Base-by-base conservation (phyloP, 2,113 vertebrate genomes). In the Psittacus erithacus region DNA sequence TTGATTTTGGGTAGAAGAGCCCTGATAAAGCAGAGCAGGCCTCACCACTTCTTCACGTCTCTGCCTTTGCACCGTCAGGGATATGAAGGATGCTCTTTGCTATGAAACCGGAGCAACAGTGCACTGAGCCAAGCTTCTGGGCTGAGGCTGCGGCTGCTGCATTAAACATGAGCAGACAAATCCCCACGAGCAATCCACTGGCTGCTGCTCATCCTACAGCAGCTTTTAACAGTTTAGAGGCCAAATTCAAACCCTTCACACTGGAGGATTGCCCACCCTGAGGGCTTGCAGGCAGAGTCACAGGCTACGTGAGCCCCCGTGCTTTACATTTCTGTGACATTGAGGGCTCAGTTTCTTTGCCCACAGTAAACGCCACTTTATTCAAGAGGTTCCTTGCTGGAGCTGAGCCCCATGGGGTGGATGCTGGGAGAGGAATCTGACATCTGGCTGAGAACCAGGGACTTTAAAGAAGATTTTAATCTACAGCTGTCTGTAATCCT, bases 401-500 rank as follows among this genome's bases (percentile, higher is more conserved):
- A 90, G 82, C 88, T 85, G 85, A 92, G 88, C 78, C 79, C 90
- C 9, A 5, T 77, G 0, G 59, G 22, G 24, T 53, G 76, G 49
- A 80, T 67, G 88, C 88, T 85, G 6, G 1, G 41, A 77, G 71
- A 35, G 88, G 86, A 92, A 88, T 85, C 68, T 88, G 88, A 74
- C 90, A 81, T 83, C 94, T 97, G 94, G 88, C 92, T 80, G 6
- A 62, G 59, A 86, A 68, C 86, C 91, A 92, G 80, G 76, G 90
- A 90, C 75, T 93, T 83, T 70, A 93, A 73, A 94, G 93, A 88
- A 90, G 92, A 90, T 96, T 95, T 95, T 80, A 6, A 14, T 86
- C 86, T 95, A 88, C 93, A 94, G 92, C 67, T 64, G 93, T 17
- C 4, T 71, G 57, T 95, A 94, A 96, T 92, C 92, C 90, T 86